Evolutionary conservation across 2,888 invertebrate genomes (phyloP).

Genomic region (Xestia c-nigrum): DNA sequence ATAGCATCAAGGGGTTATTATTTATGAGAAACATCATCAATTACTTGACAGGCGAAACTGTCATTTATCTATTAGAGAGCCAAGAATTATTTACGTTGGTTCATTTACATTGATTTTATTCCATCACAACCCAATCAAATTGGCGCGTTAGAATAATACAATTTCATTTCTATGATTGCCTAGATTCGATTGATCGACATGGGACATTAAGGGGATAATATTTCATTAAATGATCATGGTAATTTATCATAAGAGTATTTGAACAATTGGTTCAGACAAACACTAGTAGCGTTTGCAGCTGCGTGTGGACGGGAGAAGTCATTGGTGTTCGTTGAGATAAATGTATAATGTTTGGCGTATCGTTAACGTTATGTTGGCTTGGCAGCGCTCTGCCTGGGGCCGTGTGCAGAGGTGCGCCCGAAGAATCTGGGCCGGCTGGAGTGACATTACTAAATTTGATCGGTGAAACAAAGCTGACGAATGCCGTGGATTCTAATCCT

Average conservation of each 20-base stretch:
- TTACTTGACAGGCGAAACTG: constrained; percentile 49
- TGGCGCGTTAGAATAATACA: background rate
- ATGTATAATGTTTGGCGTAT: constrained; percentile 81
- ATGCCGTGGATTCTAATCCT: constrained; percentile 79
- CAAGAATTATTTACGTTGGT: constrained; percentile 26
- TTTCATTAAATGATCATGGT: constrained; percentile 34
- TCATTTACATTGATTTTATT: constrained; percentile 35
- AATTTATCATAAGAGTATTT: constrained; percentile 48
- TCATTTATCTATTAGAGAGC: constrained; percentile 44
- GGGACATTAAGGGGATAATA: constrained; percentile 22
- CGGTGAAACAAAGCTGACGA: constrained; percentile 85
- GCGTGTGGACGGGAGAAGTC: constrained; percentile 81
- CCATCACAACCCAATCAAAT: constrained; percentile 42
- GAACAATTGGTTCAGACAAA: constrained; percentile 65
- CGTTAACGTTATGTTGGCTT: constrained; percentile 80
- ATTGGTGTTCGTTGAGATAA: constrained; percentile 80
- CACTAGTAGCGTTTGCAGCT: constrained; percentile 71
- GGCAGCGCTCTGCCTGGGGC: constrained; percentile 85
- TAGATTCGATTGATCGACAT: constrained; percentile 10
- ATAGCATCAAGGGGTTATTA: constrained; percentile 37
- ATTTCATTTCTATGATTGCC: constrained; percentile 49
- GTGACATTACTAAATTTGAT: constrained; percentile 90
- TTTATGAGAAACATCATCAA: constrained; percentile 46
- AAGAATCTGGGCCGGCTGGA: constrained; percentile 89
- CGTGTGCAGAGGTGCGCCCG: constrained; percentile 88